Base-by-base conservation (phyloP, 2,113 vertebrate genomes). In the Noturus placidus region DNA sequence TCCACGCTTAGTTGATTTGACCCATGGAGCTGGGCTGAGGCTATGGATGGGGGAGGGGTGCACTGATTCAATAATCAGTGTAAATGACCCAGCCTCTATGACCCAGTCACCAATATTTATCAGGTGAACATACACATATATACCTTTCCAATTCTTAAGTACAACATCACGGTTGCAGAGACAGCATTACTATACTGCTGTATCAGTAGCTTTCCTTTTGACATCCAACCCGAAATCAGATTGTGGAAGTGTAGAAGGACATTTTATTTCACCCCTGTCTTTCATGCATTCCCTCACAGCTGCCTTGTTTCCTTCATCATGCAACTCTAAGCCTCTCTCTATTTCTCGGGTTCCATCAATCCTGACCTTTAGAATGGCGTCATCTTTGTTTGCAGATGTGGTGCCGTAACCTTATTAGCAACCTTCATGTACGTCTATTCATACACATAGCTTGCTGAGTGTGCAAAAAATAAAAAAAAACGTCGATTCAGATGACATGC, bases 361-460 rank as follows among this genome's bases (percentile, higher is more conserved):
- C 54, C 90, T 92, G 92, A 93, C 93, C 93, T 93, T 91, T 93
- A 84, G 57, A 54, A 80, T 83, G 83, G 87, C 76, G 87, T 57
- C 38, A 85, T 59, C 83, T 85, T 85, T 83, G 42, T 85, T 67
- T 11, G 89, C 84, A 88, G 83, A 88, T 87, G 2, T 20, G 61
- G 46, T 86, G 50, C 80, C 82, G 82, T 89, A 87, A 92, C 89
- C 91, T 92, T 91, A 90, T 94, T 92, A 92, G 89, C 88, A 90
- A 86, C 89, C 89, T 89, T 90, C 84, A 54, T 86, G 82, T 91
- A 91, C 87, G 42, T 38, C 90, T 88, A 89, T 82, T 89, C 65
- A 35, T 22, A 33, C 74, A 65, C 59, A 67, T 14, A 87, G 56
- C 77, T 86, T 70, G 80, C 79, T 74, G 70, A 88, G 88, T 1